Percentiles rank a stretch among this genome's conserved stretches.
These are phyloP conservation scores for Sebastes dallii DNA, from an alignment of 2,797 vertebrate species.

Conservation along the genomic window DNA sequence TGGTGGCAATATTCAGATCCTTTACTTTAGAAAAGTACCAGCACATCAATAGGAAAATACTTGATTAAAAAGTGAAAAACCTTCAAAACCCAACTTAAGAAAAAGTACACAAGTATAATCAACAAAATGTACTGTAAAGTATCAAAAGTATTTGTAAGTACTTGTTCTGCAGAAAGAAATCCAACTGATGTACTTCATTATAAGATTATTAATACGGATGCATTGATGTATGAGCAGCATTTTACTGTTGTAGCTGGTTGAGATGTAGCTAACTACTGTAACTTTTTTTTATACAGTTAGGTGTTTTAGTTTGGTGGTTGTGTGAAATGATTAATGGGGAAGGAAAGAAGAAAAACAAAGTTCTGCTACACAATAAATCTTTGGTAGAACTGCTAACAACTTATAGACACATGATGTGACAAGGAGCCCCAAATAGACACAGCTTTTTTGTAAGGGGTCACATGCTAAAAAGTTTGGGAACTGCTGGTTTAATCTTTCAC, in stretches of 20 bases:
- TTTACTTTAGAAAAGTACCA: too few species aligned
- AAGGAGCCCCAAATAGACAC: background rate
- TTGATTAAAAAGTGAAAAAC: background rate
- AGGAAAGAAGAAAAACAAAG: background rate
- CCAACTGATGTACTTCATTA: background rate
- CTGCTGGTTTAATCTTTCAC: background rate
- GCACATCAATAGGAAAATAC: background rate
- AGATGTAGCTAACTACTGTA: background rate
- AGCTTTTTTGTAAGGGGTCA: background rate
- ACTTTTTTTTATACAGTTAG: background rate
- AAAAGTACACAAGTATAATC: background rate
- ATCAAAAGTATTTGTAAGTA: background rate
- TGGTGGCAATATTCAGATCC: background rate
- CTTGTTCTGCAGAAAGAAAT: background rate
- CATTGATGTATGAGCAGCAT: background rate
- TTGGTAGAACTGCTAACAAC: background rate
- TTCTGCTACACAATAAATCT: background rate
- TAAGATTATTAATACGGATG: background rate
- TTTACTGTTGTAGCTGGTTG: background rate
- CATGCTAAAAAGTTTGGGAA: background rate
- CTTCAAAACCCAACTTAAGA: background rate
- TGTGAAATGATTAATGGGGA: background rate
- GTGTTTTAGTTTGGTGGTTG: background rate
- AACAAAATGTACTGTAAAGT: background rate
- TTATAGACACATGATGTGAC: background rate